These are phyloP conservation scores for Drosophila tsacasi DNA, from an alignment of 1,140 invertebrate species.

Conservation along the genomic window DNA sequence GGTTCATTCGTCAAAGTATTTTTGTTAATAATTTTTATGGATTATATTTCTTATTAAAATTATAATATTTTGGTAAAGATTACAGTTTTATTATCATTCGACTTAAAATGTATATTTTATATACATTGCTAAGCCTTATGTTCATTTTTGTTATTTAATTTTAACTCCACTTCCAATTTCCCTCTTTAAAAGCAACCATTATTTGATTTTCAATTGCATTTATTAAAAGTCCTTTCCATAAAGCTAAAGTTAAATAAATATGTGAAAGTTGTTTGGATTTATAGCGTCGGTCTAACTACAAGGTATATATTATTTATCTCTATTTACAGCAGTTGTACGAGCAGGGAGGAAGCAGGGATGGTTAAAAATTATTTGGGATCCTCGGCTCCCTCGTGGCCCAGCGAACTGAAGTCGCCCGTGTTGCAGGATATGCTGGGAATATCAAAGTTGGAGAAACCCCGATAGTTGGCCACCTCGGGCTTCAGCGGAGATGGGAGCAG, in stretches of 20 bases:
- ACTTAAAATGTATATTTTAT: background rate
- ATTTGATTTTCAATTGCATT: conserved; percentile 26
- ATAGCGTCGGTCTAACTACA: conserved; percentile 42
- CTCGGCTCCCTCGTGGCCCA: conserved; percentile 42
- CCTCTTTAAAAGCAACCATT: background rate
- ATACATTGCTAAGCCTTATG: background rate
- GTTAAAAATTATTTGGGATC: conserved; percentile 16
- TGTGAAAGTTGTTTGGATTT: conserved; percentile 33
- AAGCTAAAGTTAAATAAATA: conserved; percentile 57
- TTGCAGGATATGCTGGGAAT: conserved; percentile 91
- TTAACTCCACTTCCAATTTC: background rate
- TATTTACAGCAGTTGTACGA: conserved; percentile 59
- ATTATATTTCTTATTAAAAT: too few relatives aligned
- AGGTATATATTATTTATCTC: conserved; percentile 25
- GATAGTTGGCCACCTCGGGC: conserved; percentile 87
- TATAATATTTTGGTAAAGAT: background rate
- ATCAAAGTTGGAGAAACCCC: conserved; percentile 89
- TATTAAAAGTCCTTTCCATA: conserved; percentile 46
- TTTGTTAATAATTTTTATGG: too few relatives aligned
- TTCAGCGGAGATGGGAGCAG: conserved; percentile 88
- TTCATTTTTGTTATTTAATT: background rate
- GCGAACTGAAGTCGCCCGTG: conserved; percentile 87
- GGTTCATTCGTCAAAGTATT: too few relatives aligned
- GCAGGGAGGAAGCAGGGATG: conserved; percentile 1
- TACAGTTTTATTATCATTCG: background rate